Evolutionary conservation across 1,140 invertebrate species (phyloP), one percentile per base, ranked within the genome.

Genomic region (Drosophila asahinai): DNA sequence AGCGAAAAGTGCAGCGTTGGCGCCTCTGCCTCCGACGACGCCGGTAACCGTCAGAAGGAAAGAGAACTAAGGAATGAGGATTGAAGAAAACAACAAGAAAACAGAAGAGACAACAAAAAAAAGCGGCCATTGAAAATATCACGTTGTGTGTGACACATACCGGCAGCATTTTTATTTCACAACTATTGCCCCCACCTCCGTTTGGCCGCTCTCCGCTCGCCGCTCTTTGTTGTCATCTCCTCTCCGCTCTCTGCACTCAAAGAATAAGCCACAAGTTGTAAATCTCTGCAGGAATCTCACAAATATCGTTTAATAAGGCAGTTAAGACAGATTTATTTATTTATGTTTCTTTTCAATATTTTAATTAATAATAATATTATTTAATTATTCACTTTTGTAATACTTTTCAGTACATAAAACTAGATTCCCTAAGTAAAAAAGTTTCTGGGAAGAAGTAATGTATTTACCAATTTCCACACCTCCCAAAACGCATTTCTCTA

Each of bases 61-160:
- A 83, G 43, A 42, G 36, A 54, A 33, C 33, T 61, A 63, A 64
- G 62, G 47, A 58, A 74, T 25, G 42, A 54, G 65, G 48, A 61
- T 71, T 47, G 52, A 40, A 45, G 52, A 51, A 51, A 79, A 65
- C 77, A 61, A 74, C 57, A 70, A 45, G 52, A 51, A 51, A 79
- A 65, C 77, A 61, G 78, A 60, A 70, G 45, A 59, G 45, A 52
- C 48, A 49, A 77, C 45, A 74, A 66, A 76, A 74, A 84, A 78
- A 60, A 68, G 76, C 76, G 25, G 65, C 51, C 43, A 66, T 48
- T 73, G 70, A 82, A 71, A 64, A 79, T 66, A 65, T 68, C 71
- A 60, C 30, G 64, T 64, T 36, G 4, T 71, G 40, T 67, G 6
- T 67, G 62, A 22, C 22, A 27, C 48, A 54, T 30, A 67, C 68